phyloP scores from a whole-genome alignment of 2,797 vertebrate species.

The Uromys caudimaculatus region DNA sequence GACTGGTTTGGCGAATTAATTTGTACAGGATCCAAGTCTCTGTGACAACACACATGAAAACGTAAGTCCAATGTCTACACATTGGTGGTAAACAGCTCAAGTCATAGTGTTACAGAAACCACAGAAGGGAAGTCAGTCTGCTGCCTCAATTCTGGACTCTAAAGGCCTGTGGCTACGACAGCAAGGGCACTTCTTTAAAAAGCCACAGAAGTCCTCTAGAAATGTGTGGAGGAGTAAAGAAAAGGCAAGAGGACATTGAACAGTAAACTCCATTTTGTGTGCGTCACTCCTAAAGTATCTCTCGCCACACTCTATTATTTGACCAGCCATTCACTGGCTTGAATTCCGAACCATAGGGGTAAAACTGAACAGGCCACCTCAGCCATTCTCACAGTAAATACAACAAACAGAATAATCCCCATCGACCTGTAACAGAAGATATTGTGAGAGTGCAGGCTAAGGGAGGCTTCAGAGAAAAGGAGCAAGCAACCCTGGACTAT shows the following conservation, averaged over 20 bases:
- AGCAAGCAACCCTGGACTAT: background rate
- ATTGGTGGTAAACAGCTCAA: background rate
- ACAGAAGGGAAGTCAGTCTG: conserved; percentile 22
- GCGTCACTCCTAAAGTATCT: conserved; percentile 32
- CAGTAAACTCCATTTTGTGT: conserved; percentile 13
- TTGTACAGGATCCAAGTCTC: conserved; percentile 6
- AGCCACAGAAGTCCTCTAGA: conserved; percentile 5
- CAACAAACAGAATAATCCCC: conserved; percentile 28
- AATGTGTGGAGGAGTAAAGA: conserved; percentile 17
- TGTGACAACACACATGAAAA: background rate
- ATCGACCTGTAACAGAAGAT: conserved; percentile 40
- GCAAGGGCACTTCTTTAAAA: conserved; percentile 21
- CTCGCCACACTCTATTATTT: conserved; percentile 37
- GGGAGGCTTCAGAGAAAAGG: background rate
- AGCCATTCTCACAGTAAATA: conserved; percentile 44
- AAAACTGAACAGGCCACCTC: conserved; percentile 39
- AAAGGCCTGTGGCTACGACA: conserved; percentile 27
- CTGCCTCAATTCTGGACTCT: conserved; percentile 41
- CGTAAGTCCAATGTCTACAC: background rate
- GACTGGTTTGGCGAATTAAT: background rate
- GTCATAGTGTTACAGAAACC: background rate
- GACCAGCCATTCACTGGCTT: conserved; percentile 43
- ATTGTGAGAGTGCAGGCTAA: background rate
- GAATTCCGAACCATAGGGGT: background rate
- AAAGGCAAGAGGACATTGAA: conserved; percentile 1